A percentile compares a stretch with the other conserved stretches of the same genome.
These are phyloP conservation scores for Holothuria scabra DNA, from an alignment of 53 echinoderm and acorn worm species.

Conservation along the genomic window DNA sequence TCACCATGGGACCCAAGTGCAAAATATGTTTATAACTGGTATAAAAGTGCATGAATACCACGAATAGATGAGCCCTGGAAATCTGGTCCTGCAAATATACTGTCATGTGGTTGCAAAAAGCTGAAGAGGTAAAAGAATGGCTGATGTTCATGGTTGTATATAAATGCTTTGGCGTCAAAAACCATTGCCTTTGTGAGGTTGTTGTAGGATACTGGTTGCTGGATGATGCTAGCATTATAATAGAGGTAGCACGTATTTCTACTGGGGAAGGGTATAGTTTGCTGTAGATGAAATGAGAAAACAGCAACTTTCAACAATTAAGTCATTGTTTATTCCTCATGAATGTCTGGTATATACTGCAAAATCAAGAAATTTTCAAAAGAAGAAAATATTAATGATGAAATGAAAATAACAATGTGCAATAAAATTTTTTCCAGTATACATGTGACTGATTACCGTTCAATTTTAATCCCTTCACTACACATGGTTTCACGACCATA, in stretches of 20 bases:
- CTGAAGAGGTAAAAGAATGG: conserved; percentile 91
- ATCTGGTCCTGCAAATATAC: conserved; percentile 64
- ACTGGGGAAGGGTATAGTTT: neutral
- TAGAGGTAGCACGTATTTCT: conserved; percentile 70
- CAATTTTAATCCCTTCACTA: too few relatives aligned
- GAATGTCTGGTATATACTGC: too few relatives aligned
- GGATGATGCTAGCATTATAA: conserved; percentile 78
- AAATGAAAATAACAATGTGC: too few relatives aligned
- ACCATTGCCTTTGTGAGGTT: conserved; percentile 78
- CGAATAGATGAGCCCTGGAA: conserved; percentile 79
- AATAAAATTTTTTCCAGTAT: too few relatives aligned
- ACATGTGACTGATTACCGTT: too few relatives aligned
- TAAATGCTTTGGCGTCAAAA: conserved; percentile 79
- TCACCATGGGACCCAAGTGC: too few relatives aligned
- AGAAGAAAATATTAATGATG: too few relatives aligned
- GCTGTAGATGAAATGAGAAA: neutral
- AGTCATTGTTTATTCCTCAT: too few relatives aligned
- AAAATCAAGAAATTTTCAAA: too few relatives aligned
- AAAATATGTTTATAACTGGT: neutral
- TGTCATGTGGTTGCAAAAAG: conserved; percentile 74
- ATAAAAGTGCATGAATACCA: conserved; percentile 42
- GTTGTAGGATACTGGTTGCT: conserved; percentile 77
- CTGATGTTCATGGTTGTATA: conserved; percentile 71
- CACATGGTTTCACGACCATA: too few relatives aligned
- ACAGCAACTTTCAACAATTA: too few relatives aligned